phyloP scores from a whole-genome alignment of 2,797 vertebrate species.

The Gymnocypris eckloni region DNA sequence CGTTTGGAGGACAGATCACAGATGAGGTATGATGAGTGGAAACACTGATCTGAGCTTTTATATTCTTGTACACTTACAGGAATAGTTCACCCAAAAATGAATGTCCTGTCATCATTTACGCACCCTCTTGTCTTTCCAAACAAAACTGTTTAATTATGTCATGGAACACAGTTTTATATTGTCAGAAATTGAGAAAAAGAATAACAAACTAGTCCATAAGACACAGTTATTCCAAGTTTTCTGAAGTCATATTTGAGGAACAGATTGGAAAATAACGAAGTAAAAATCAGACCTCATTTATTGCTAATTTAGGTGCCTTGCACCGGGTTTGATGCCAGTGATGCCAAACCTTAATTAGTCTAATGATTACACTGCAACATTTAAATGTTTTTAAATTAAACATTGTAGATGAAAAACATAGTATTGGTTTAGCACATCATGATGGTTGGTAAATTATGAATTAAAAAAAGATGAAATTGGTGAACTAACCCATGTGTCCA shows the following conservation, averaged over 20 bases:
- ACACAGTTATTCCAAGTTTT: background rate
- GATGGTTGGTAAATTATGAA: background rate
- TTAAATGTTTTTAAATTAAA: background rate
- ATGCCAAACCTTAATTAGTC: background rate
- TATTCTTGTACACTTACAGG: background rate
- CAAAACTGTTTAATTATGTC: background rate
- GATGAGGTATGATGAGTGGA: constrained; percentile 87
- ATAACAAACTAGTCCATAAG: background rate
- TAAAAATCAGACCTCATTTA: background rate
- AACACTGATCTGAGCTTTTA: background rate
- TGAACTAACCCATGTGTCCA: background rate
- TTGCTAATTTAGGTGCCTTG: too few species aligned
- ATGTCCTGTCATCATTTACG: background rate
- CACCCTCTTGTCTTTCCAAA: background rate
- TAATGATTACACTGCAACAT: background rate
- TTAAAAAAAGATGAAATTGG: too few species aligned
- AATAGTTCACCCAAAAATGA: background rate
- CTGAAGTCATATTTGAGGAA: background rate
- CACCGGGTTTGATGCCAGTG: too few species aligned
- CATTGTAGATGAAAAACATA: background rate
- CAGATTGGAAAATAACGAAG: background rate
- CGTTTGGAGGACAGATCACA: constrained; percentile 97
- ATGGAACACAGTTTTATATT: background rate
- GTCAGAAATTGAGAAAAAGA: background rate
- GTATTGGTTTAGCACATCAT: background rate